phyloP scores from a whole-genome alignment of 2,888 invertebrate genomes.

The Nomada hirtipes region DNA sequence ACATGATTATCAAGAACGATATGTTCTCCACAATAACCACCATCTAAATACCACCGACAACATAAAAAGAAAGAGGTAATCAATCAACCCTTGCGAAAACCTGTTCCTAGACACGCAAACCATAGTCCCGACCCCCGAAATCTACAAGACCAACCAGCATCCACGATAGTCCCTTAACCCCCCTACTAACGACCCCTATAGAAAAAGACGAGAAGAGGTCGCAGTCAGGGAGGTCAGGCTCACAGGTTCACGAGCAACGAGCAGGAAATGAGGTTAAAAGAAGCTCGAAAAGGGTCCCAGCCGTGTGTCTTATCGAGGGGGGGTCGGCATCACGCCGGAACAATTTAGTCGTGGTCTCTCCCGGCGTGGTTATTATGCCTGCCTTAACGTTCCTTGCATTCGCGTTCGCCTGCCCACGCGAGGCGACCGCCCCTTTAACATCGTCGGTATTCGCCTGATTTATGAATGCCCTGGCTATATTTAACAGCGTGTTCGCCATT shows the following conservation, averaged over 20 bases:
- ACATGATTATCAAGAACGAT: no score
- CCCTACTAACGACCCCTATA: no score
- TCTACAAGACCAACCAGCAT: no score
- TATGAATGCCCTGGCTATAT: constrained; percentile 78
- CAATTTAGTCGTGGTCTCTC: constrained; percentile 69
- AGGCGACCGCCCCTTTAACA: constrained; percentile 77
- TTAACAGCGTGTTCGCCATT: constrained; percentile 78
- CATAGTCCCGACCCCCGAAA: no score
- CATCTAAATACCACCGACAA: no score
- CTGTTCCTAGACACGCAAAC: no score
- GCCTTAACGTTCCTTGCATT: constrained; percentile 74
- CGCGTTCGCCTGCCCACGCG: constrained; percentile 75
- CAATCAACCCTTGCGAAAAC: no score
- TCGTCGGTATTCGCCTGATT: constrained; percentile 79
- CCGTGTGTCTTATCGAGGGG: background rate
- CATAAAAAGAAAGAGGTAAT: no score
- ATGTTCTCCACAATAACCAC: no score
- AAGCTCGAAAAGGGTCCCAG: constrained; percentile 11
- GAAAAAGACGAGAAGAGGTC: no score
- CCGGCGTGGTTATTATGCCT: constrained; percentile 69
- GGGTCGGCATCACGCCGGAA: constrained; percentile 57
- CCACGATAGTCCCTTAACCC: background rate
- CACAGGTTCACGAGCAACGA: constrained; percentile 2
- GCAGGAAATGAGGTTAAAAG: constrained; percentile 43
- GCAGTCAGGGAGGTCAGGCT: background rate